Evolutionary conservation across 2,888 invertebrate species (phyloP).

Genomic region (Apocheima hispidaria): DNA sequence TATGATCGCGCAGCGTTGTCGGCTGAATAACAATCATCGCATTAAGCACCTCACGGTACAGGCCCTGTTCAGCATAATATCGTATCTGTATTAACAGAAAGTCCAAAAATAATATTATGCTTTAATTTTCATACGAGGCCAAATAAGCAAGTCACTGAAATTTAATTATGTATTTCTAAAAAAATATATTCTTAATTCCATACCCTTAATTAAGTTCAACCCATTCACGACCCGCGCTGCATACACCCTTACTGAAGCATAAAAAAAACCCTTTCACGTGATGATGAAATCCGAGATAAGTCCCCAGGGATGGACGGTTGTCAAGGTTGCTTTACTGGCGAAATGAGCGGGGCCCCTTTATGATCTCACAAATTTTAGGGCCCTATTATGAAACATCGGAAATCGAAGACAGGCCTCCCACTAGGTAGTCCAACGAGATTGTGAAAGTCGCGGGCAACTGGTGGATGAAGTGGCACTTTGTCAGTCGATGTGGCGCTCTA

Average conservation of each 20-base stretch:
- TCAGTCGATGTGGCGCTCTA: too few relatives aligned
- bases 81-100: too few relatives aligned
- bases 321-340: neutral
- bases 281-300: slow-evolving; percentile 39
- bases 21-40: too few relatives aligned
- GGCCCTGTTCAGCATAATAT: too few relatives aligned
- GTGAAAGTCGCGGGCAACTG: too few relatives aligned
- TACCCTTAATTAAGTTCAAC: slow-evolving; percentile 29
- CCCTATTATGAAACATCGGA: neutral
- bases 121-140: neutral
- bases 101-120: too few relatives aligned
- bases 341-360: neutral
- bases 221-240: slow-evolving; percentile 21
- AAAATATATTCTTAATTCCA: slow-evolving; percentile 13
- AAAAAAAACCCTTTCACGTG: slow-evolving; percentile 33
- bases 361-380: neutral
- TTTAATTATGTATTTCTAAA: slow-evolving; percentile 14
- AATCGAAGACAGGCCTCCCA: too few relatives aligned
- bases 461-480: too few relatives aligned
- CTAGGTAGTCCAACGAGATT: too few relatives aligned
- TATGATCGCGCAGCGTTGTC: too few relatives aligned
- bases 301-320: neutral
- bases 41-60: too few relatives aligned
- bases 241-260: slow-evolving; percentile 21
- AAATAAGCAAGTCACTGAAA: slow-evolving; percentile 11